phyloP scores from a whole-genome alignment of 2,113 vertebrate species.

The Jaculus jaculus region DNA sequence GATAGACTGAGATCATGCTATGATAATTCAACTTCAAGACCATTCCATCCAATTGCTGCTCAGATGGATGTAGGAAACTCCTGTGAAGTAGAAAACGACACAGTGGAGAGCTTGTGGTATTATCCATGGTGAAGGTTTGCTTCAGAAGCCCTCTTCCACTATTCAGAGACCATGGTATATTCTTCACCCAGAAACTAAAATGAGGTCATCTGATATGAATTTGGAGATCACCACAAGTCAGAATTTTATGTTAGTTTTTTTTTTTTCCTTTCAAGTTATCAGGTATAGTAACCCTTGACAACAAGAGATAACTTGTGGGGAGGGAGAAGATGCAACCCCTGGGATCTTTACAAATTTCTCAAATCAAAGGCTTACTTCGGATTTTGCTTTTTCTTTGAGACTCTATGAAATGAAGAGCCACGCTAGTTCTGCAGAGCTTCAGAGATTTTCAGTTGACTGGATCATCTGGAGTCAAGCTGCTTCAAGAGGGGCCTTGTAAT shows the following conservation, averaged over 20 bases:
- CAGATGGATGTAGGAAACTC: not conserved
- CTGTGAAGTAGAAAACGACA: not conserved
- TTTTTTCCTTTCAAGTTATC: conserved; percentile 3
- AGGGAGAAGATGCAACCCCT: not conserved
- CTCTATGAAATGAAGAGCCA: not conserved
- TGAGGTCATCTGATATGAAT: conserved; percentile 51
- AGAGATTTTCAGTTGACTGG: not conserved
- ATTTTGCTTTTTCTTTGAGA: not conserved
- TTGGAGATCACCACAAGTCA: conserved; percentile 34
- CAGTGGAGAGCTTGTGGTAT: not conserved
- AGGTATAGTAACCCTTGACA: conserved; percentile 19
- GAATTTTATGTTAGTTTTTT: conserved; percentile 20
- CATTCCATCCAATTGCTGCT: not conserved
- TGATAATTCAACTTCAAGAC: not conserved
- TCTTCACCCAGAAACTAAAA: conserved; percentile 9
- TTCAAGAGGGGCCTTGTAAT: not conserved
- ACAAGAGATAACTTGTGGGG: not conserved
- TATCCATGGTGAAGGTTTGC: too few species aligned
- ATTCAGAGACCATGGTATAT: not conserved
- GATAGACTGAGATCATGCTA: not conserved
- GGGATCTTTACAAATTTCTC: not conserved
- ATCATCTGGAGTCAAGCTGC: not conserved
- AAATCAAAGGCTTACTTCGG: not conserved
- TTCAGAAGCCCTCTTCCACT: not conserved
- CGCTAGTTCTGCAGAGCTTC: not conserved